These are phyloP conservation scores for Hydrotaea diabolus DNA, from an alignment of 2,888 invertebrate species.

Conservation along the genomic window DNA sequence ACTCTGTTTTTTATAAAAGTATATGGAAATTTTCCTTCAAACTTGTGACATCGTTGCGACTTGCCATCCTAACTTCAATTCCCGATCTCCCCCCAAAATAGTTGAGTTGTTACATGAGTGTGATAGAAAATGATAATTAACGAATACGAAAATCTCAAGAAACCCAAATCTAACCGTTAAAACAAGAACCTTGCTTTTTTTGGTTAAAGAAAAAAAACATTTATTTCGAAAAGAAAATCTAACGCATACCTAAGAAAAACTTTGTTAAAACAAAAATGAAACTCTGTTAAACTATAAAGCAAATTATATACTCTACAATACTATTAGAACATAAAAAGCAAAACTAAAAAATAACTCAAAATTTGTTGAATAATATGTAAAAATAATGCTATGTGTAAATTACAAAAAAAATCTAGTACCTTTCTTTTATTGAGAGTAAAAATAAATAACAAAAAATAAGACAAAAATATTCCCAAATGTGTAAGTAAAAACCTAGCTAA, in stretches of 20 bases:
- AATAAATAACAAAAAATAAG: conserved; percentile 26
- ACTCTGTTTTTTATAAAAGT: no score
- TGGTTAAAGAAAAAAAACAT: conserved; percentile 1
- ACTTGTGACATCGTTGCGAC: no score
- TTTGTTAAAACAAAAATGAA: conserved; percentile 26
- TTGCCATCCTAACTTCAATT: not conserved
- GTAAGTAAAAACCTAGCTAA: conserved; percentile 42
- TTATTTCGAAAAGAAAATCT: conserved; percentile 14
- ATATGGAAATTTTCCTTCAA: no score
- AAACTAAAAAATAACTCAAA: conserved; percentile 41
- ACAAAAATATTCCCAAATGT: conserved; percentile 20
- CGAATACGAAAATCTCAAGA: conserved; percentile 14
- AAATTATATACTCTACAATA: conserved; percentile 42
- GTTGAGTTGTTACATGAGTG: conserved; percentile 65
- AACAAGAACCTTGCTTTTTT: conserved; percentile 26
- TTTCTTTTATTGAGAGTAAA: conserved; percentile 64
- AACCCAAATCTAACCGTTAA: conserved; percentile 17
- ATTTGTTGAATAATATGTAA: conserved; percentile 63
- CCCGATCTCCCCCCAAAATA: not conserved
- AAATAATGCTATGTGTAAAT: conserved; percentile 57
- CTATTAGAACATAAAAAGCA: conserved; percentile 36
- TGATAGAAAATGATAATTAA: conserved; percentile 46
- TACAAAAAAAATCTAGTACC: conserved; percentile 57
- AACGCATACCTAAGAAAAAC: not conserved
- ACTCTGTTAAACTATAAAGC: conserved; percentile 58